Conservation (phyloP, 1,140 invertebrate genomes). For the Eueides isabella region DNA sequence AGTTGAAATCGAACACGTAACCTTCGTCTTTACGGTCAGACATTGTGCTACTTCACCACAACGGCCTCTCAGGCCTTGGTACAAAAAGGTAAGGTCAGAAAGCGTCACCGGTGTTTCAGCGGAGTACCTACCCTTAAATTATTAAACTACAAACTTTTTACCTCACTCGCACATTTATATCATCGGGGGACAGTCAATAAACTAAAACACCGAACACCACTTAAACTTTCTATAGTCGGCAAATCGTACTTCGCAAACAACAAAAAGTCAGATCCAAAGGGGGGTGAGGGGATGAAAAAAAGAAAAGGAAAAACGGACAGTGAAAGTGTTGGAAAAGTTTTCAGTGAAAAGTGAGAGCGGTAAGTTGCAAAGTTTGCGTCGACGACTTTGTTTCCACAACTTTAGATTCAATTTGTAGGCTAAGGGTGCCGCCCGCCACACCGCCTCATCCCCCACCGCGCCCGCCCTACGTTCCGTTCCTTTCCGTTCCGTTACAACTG, state of each 20-base stretch:
- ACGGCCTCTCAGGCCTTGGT: too few species aligned
- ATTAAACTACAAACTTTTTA: constrained; percentile 5
- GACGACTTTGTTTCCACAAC: constrained; percentile 74
- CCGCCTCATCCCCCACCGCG: too few species aligned
- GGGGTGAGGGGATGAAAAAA: constrained; percentile 8
- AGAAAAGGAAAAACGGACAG: constrained; percentile 49
- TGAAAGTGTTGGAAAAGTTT: constrained; percentile 71
- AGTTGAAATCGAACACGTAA: too few species aligned
- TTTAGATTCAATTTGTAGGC: constrained; percentile 69
- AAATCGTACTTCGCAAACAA: constrained; percentile 36
- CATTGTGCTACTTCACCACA: too few species aligned
- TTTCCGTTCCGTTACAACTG: constrained; percentile 40
- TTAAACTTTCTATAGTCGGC: constrained; percentile 39
- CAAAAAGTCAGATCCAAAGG: constrained; percentile 20
- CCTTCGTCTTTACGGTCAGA: too few species aligned
- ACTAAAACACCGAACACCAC: constrained; percentile 40
- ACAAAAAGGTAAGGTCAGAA: neutral
- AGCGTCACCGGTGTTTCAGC: neutral
- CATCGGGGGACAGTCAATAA: constrained; percentile 19
- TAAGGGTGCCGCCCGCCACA: constrained; percentile 36
- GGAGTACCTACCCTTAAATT: neutral
- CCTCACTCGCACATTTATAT: neutral
- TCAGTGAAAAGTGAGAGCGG: constrained; percentile 66
- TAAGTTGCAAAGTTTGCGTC: constrained; percentile 63
- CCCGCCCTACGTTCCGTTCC: neutral